Evolutionary conservation across 1,140 invertebrate species (phyloP).

Genomic region (Eupeodes corollae): DNA sequence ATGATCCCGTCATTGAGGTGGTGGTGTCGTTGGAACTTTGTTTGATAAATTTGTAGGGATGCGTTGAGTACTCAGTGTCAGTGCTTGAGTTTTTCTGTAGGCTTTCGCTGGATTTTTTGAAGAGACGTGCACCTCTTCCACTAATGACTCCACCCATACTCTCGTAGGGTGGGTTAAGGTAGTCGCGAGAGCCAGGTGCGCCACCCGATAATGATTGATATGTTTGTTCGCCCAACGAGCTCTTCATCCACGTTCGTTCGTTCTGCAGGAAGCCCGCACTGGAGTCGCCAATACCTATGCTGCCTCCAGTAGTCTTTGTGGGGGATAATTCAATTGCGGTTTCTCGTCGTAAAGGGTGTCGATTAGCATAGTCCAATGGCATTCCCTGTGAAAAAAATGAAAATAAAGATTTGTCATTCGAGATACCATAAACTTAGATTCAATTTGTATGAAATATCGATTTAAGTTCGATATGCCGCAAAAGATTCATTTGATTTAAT

Average conservation of each 20-base stretch:
- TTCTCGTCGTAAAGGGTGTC: conserved; percentile 31
- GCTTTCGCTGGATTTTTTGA: conserved; percentile 35
- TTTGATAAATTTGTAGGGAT: conserved; percentile 36
- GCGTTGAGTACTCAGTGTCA: conserved; percentile 35
- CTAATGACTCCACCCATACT: conserved; percentile 8
- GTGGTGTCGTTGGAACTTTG: conserved; percentile 37
- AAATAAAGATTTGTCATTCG: too few relatives aligned
- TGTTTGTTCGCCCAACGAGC: conserved; percentile 31
- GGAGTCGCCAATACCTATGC: conserved; percentile 16
- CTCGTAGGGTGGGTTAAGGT: conserved; percentile 30
- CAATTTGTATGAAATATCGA: too few relatives aligned
- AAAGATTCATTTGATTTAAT: too few relatives aligned
- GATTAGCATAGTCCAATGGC: conserved; percentile 29
- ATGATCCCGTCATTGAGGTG: conserved; percentile 34
- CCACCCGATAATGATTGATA: conserved; percentile 26
- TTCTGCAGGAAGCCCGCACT: conserved; percentile 26
- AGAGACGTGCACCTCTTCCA: conserved; percentile 11
- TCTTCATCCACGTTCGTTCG: conserved; percentile 30
- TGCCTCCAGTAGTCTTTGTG: conserved; percentile 27
- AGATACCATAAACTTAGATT: too few relatives aligned
- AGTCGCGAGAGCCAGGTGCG: conserved; percentile 30
- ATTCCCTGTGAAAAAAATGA: too few relatives aligned
- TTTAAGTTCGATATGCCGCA: too few relatives aligned
- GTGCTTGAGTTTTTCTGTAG: conserved; percentile 36
- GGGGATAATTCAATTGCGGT: conserved; percentile 36